Conservation (phyloP, 64 coral and sea anemone genomes). For the Montipora foliosa region DNA sequence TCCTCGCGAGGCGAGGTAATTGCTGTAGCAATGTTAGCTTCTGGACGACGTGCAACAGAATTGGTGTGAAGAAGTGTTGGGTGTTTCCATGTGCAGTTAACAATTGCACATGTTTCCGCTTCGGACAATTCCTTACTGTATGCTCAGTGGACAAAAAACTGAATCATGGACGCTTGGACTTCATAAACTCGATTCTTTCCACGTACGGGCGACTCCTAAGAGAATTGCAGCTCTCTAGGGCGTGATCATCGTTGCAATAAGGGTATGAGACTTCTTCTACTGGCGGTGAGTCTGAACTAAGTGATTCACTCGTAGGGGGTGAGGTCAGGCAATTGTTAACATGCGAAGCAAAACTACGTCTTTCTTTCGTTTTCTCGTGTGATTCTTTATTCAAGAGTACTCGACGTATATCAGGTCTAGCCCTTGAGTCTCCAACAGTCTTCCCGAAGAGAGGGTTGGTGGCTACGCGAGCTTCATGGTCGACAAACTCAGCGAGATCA, state of each 20-base stretch:
- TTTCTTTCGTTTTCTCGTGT: no score
- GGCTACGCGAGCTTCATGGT: no score
- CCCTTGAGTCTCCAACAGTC: no score
- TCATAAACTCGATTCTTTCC: not conserved
- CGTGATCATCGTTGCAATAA: not conserved
- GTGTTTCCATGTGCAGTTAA: not conserved
- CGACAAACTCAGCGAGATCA: no score
- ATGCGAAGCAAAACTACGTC: no score
- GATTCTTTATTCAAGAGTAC: not conserved
- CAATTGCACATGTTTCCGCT: not conserved
- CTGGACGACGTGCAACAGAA: not conserved
- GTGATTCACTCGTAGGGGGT: no score
- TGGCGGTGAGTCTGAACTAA: no score
- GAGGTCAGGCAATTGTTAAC: no score
- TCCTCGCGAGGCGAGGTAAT: not conserved
- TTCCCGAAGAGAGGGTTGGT: no score
- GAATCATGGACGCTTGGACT: not conserved
- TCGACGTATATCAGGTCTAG: not conserved
- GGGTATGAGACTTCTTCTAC: not conserved
- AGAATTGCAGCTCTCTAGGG: not conserved
- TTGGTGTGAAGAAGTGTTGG: not conserved
- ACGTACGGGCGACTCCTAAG: not conserved
- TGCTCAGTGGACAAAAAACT: slow-evolving; percentile 4
- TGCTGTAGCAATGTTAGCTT: not conserved
- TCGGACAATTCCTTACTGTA: not conserved